phyloP scores from a whole-genome alignment of 2,888 invertebrate genomes.

The Heteromurus nitidus region DNA sequence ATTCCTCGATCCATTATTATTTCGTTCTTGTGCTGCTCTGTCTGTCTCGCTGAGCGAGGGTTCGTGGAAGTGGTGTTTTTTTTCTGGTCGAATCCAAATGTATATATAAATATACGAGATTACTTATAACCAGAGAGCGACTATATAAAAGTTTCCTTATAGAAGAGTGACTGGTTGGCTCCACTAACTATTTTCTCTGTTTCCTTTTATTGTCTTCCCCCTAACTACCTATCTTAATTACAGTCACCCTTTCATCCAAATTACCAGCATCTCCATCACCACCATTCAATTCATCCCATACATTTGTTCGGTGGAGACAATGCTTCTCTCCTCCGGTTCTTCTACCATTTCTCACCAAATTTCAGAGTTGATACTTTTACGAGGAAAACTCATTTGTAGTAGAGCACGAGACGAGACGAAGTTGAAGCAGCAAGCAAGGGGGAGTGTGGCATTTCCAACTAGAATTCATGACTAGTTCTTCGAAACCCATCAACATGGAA shows the following conservation, averaged over 20 bases:
- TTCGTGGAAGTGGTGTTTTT: neutral
- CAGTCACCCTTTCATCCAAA: constrained; percentile 68
- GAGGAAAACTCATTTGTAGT: neutral
- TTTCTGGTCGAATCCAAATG: neutral
- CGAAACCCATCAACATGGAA: constrained; percentile 17
- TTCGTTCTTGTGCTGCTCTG: constrained; percentile 15
- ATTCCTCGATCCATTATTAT: constrained; percentile 37
- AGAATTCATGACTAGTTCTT: no score
- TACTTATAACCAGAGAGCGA: neutral
- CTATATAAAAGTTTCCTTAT: constrained; percentile 12
- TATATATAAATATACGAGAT: neutral
- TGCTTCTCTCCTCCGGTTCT: neutral
- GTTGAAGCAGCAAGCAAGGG: neutral
- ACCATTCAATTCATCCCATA: constrained; percentile 48
- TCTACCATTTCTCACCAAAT: constrained; percentile 2
- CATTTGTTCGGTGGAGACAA: constrained; percentile 2
- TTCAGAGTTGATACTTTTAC: neutral
- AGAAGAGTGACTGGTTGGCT: constrained; percentile 41
- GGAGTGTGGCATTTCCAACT: no score
- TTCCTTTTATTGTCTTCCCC: constrained; percentile 22
- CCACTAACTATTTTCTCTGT: constrained; percentile 7
- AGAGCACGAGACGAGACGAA: neutral
- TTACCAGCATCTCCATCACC: constrained; percentile 52
- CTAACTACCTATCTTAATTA: constrained; percentile 71
- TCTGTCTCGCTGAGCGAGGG: no score